Evolutionary conservation across 2,797 vertebrate genomes (phyloP).

Genomic region (Sorex maritimensis): DNA sequence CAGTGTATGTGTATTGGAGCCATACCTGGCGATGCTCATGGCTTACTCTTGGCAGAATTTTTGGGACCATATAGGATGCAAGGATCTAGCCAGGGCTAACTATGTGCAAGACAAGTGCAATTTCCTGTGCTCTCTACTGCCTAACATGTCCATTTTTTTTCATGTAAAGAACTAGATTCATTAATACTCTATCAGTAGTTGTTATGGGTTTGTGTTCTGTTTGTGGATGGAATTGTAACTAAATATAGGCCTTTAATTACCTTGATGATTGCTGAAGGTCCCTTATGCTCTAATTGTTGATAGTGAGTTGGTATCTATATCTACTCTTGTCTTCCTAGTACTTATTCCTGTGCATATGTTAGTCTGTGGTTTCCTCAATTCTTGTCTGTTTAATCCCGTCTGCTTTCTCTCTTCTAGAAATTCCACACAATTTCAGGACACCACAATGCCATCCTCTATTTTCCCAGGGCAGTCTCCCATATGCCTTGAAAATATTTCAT

Average conservation of each 20-base stretch:
- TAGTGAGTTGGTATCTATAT: background rate
- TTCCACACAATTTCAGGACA: conserved; percentile 43
- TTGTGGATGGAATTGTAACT: background rate
- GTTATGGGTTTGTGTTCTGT: background rate
- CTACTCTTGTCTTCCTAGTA: background rate
- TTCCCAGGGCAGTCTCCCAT: background rate
- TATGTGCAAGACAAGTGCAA: too few species aligned
- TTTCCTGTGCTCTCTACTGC: too few species aligned
- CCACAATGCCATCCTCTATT: background rate
- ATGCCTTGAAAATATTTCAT: background rate
- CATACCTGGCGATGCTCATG: too few species aligned
- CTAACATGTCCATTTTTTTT: background rate
- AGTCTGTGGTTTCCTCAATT: background rate
- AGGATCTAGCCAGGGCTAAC: too few species aligned
- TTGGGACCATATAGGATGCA: too few species aligned
- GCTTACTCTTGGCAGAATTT: too few species aligned
- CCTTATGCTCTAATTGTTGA: background rate
- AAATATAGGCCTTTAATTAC: background rate
- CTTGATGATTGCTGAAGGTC: background rate
- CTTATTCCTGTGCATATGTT: background rate
- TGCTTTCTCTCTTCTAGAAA: conserved; percentile 65
- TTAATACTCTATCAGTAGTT: background rate
- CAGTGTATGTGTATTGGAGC: too few species aligned
- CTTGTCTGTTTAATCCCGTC: conserved; percentile 36
- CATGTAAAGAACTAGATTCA: background rate